phyloP scores from a whole-genome alignment of 2,797 vertebrate species.

The Takifugu rubripes region DNA sequence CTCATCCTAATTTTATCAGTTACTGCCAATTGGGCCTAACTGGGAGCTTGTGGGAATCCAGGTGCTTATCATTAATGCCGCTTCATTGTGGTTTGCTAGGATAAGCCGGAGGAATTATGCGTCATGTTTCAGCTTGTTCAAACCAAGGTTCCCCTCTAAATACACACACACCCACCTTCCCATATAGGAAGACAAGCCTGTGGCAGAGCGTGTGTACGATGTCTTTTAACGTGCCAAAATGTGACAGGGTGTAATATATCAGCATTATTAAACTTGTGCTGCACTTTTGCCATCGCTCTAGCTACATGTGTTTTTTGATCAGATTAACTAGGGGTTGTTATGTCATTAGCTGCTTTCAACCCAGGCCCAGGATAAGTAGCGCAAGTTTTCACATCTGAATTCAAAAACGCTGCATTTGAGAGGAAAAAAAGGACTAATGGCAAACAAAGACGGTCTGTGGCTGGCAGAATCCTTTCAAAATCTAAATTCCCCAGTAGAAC shows the following conservation, averaged over 20 bases:
- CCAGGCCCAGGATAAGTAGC: slow-evolving; percentile 17
- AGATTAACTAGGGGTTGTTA: slow-evolving; percentile 48
- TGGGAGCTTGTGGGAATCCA: slow-evolving; percentile 72
- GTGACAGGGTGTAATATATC: slow-evolving; percentile 23
- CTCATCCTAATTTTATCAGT: slow-evolving; percentile 70
- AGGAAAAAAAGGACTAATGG: slow-evolving; percentile 44
- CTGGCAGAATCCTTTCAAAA: slow-evolving; percentile 48
- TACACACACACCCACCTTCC: slow-evolving; percentile 48
- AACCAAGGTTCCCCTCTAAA: slow-evolving; percentile 39
- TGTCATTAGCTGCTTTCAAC: slow-evolving; percentile 44
- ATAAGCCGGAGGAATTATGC: slow-evolving; percentile 57
- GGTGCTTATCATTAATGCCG: slow-evolving; percentile 75
- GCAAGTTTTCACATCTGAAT: slow-evolving; percentile 45
- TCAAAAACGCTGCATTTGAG: slow-evolving; percentile 24
- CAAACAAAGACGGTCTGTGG: slow-evolving; percentile 60
- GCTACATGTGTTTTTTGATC: slow-evolving; percentile 37
- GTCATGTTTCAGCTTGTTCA: slow-evolving; percentile 64
- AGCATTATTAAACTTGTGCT: slow-evolving; percentile 19
- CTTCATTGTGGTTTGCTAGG: slow-evolving; percentile 64
- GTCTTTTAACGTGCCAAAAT: slow-evolving; percentile 32
- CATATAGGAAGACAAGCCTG: slow-evolving; percentile 33
- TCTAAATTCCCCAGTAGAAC: slow-evolving; percentile 56
- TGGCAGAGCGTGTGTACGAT: slow-evolving; percentile 30
- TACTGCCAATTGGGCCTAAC: slow-evolving; percentile 71
- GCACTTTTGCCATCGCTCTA: slow-evolving; percentile 10